These are phyloP conservation scores for Ancistrus triradiatus DNA, from an alignment of 2,113 vertebrate species.

Conservation along the genomic window DNA sequence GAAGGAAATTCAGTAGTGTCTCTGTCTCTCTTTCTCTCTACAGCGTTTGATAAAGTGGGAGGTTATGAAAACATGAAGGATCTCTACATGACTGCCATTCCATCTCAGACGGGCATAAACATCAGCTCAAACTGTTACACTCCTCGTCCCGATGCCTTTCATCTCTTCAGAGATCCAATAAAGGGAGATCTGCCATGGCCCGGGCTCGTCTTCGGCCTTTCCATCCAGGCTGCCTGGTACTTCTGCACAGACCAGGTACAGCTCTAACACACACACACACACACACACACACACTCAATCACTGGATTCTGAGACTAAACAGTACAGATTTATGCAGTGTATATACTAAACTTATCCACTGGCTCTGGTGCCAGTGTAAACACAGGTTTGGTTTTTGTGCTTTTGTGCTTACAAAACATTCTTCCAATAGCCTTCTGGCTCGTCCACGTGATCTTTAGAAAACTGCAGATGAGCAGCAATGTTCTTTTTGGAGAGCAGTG, in stretches of 20 bases:
- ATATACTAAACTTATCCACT: too few species aligned
- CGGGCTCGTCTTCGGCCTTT: slow-evolving; percentile 81
- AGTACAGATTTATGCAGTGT: too few species aligned
- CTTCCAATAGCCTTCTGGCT: too few species aligned
- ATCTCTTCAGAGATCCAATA: slow-evolving; percentile 81
- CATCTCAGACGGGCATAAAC: slow-evolving; percentile 27
- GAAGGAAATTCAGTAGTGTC: too few species aligned
- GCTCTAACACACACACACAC: not conserved
- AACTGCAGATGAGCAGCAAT: too few species aligned
- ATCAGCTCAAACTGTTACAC: slow-evolving; percentile 66
- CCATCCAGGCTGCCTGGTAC: slow-evolving; percentile 85
- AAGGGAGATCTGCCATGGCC: slow-evolving; percentile 90
- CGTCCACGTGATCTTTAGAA: too few species aligned
- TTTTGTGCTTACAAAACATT: too few species aligned
- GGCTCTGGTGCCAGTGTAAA: too few species aligned
- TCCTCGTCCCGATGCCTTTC: slow-evolving; percentile 80
- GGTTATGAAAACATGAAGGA: slow-evolving; percentile 75
- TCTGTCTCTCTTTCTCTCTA: not conserved
- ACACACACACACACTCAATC: slow-evolving; percentile 6
- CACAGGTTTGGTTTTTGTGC: too few species aligned
- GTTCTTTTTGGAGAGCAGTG: too few species aligned
- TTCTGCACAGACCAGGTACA: slow-evolving; percentile 96
- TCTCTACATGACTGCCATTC: slow-evolving; percentile 81
- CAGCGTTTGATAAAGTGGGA: slow-evolving; percentile 83
- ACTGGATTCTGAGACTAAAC: too few species aligned